phyloP scores from a whole-genome alignment of 2,888 invertebrate species.

The Polymixis lichenea region DNA sequence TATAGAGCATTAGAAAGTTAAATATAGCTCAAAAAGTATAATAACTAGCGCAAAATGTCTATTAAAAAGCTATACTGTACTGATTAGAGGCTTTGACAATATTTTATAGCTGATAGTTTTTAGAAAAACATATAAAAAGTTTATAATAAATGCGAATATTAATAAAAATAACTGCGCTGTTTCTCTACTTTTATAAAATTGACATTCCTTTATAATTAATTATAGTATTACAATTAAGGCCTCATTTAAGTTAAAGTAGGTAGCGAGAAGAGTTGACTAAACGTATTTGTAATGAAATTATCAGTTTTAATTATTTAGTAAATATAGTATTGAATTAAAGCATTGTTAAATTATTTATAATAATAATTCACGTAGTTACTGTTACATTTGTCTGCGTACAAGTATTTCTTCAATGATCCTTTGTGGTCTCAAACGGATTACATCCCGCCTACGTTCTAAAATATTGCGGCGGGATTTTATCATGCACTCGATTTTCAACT shows the following conservation, averaged over 20 bases:
- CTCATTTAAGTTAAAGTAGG: constrained; percentile 45
- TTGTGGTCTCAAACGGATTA: not conserved
- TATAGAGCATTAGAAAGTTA: constrained; percentile 31
- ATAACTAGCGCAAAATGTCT: constrained; percentile 28
- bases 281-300: constrained; percentile 29
- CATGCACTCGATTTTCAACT: too few relatives aligned
- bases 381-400: constrained; percentile 2
- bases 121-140: constrained; percentile 40
- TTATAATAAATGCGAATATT: constrained; percentile 40
- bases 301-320: constrained; percentile 20
- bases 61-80: constrained; percentile 29
- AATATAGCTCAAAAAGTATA: constrained; percentile 29
- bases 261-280: constrained; percentile 30
- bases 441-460: too few relatives aligned
- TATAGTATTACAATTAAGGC: constrained; percentile 49
- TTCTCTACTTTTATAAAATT: constrained; percentile 62
- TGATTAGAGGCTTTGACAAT: constrained; percentile 37
- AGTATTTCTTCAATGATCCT: constrained; percentile 4
- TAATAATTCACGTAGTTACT: not conserved
- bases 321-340: constrained; percentile 21
- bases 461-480: too few relatives aligned
- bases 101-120: constrained; percentile 61
- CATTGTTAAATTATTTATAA: constrained; percentile 30
- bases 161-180: constrained; percentile 36
- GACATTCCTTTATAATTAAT: constrained; percentile 64